A percentile compares a stretch with the other conserved stretches of the same genome.
These are phyloP conservation scores for Liodrosophila aerea DNA, from an alignment of 2,888 invertebrate species.

Conservation along the genomic window DNA sequence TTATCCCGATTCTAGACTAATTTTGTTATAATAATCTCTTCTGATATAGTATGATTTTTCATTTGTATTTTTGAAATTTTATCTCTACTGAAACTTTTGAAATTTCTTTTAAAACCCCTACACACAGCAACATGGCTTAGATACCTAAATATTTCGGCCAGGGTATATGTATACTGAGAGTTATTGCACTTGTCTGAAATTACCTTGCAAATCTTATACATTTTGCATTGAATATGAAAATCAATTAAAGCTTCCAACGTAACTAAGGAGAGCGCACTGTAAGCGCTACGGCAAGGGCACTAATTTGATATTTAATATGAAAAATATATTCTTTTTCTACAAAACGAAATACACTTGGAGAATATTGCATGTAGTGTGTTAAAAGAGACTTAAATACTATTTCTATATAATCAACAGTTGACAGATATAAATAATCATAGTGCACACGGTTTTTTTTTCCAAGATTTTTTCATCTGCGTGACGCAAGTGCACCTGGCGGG, in stretches of 20 bases:
- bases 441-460: conserved; percentile 25
- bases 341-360: background rate
- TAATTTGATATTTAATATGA: conserved; percentile 34
- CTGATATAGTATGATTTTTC: too few species aligned
- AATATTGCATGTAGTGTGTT: too few species aligned
- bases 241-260: conserved; percentile 45
- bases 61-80: background rate
- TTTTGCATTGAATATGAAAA: conserved; percentile 34
- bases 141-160: conserved; percentile 7
- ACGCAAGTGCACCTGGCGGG: conserved; percentile 22
- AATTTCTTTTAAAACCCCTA: too few species aligned
- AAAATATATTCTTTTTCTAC: background rate
- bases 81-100: background rate
- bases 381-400: too few species aligned
- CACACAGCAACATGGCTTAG: conserved; percentile 20
- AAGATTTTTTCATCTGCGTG: conserved; percentile 27
- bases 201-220: conserved; percentile 15
- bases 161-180: conserved; percentile 43
- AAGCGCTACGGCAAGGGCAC: conserved; percentile 24
- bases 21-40: too few species aligned
- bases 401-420: too few species aligned
- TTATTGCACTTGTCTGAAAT: conserved; percentile 32
- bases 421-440: conserved; percentile 5
- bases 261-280: conserved; percentile 23
- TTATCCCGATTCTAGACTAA: too few species aligned